phyloP scores from a whole-genome alignment of 23 tunicate genomes.

The Trididemnum miniatum region DNA sequence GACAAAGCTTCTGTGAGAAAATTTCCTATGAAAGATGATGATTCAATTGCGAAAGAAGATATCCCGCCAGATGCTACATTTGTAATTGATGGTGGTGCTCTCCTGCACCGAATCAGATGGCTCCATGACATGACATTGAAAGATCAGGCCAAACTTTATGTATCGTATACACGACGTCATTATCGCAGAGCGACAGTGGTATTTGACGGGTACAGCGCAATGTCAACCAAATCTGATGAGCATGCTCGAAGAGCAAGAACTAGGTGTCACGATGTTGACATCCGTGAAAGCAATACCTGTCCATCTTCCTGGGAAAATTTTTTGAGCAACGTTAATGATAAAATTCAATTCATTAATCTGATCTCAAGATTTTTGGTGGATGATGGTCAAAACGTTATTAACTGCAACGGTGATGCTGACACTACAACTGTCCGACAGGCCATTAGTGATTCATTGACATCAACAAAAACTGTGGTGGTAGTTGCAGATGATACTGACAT shows the following conservation, averaged over 20 bases:
- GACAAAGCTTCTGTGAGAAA: slow-evolving; percentile 2
- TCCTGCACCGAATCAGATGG: neutral
- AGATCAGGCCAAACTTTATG: neutral
- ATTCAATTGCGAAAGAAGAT: neutral
- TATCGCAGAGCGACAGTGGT: neutral
- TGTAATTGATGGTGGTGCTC: slow-evolving; percentile 19
- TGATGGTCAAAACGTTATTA: neutral
- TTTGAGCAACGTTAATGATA: neutral
- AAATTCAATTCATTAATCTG: neutral
- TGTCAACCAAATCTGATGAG: neutral
- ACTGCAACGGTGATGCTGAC: slow-evolving; percentile 16
- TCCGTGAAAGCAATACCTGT: neutral
- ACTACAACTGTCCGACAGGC: neutral
- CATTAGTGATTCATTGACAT: neutral
- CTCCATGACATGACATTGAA: neutral
- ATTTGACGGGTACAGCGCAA: slow-evolving; percentile 5
- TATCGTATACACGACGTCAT: neutral
- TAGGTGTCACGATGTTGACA: neutral
- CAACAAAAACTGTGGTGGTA: slow-evolving; percentile 4
- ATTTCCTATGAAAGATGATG: neutral
- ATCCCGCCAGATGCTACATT: neutral
- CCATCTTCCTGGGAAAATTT: neutral
- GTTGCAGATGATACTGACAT: slow-evolving; percentile 16
- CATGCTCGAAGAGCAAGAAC: neutral
- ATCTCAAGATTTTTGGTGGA: neutral